Conservation (phyloP, 2,113 vertebrate genomes). For the Dromaius novaehollandiae region DNA sequence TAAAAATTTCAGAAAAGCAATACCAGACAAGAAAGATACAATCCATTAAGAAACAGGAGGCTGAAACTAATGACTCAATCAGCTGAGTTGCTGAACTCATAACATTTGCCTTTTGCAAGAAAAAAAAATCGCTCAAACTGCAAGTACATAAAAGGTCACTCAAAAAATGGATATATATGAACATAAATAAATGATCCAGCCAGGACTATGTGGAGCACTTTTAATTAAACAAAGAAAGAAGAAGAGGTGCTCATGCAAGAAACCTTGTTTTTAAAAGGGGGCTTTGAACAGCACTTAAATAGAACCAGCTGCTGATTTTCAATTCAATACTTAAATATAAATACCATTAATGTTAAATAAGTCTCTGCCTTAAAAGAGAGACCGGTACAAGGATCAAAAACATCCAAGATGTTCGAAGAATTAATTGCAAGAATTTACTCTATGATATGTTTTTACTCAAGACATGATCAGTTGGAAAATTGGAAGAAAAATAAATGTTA, state of each 20-base stretch:
- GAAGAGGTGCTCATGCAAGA: neutral
- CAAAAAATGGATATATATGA: neutral
- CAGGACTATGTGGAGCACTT: neutral
- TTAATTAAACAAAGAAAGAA: neutral
- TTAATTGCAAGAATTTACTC: neutral
- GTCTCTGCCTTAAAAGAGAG: neutral
- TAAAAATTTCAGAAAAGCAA: neutral
- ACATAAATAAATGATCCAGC: neutral
- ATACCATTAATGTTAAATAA: neutral
- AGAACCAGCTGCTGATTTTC: neutral
- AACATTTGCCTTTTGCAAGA: neutral
- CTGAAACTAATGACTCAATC: neutral
- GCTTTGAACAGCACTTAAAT: neutral
- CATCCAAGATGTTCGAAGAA: neutral
- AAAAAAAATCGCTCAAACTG: neutral
- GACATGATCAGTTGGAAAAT: neutral
- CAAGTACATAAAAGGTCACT: neutral
- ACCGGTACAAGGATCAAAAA: neutral
- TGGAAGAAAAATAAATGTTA: neutral
- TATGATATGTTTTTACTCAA: neutral
- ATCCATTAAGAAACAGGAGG: neutral
- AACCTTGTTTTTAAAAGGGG: neutral
- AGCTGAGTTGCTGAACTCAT: neutral
- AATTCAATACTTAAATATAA: neutral
- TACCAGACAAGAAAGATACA: fast-evolving